Base-by-base conservation (phyloP, 2,797 vertebrate species). In the Florisuga fusca region DNA sequence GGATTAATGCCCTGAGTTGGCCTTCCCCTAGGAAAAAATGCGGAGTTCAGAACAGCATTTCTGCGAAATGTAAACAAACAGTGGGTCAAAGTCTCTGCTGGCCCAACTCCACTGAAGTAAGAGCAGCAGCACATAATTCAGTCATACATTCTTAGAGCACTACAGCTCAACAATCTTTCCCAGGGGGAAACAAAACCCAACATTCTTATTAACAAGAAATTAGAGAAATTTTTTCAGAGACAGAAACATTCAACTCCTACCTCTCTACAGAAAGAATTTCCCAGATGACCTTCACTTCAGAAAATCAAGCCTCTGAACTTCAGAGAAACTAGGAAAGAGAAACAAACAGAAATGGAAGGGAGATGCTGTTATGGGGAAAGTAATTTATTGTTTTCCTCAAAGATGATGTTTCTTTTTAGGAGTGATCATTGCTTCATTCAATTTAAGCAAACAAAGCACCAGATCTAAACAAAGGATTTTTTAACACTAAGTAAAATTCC, bases 121-220 rank as follows among this genome's bases (percentile, higher is more conserved):
- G 69, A 91, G 85, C 66, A 87, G 72, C 72, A 85, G 87, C 54
- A 93, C 75, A 80, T 50, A 92, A 31, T 62, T 89, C 87, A 78
- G 58, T 82, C 81, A 81, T 90, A 94, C 81, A 93, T 84, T 95
- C 54, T 84, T 68, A 68, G 23, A 84, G 61, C 61, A 10, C 95
- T 96, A 93, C 95, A 87, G 74, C 93, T 94, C 64, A 86, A 84
- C 96, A 89, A 92, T 86, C 26, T 94, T 53, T 93, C 87, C 82
- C 27, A 12, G 59, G 95, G 34, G 72, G 29, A 21, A 95, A 78
- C 33, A 64, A 79, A 87, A 76, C 53, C 90, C 73, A 92, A 85
- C 77, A 93, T 23, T 92, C 84, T 93, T 53, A 68, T 93, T 97
- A 96, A 89, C 62, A 85, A 95, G 68, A 95, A 87, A 87, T 83